Conservation (phyloP, 1,140 invertebrate species). For the Drosophila murphyi region DNA sequence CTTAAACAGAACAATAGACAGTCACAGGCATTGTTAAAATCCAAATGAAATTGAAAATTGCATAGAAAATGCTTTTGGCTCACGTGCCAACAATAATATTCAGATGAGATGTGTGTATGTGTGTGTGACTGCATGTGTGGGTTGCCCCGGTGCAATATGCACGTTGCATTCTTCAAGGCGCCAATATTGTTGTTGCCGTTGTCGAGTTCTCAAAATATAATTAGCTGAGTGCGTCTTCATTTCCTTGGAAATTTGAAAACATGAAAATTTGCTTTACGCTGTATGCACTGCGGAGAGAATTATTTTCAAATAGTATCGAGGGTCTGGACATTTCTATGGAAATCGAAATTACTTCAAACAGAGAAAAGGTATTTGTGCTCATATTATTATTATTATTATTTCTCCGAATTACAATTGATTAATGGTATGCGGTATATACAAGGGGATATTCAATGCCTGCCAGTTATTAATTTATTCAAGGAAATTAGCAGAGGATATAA, state of each 20-base stretch:
- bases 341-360: too few relatives aligned
- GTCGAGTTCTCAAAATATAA: too few relatives aligned
- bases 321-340: too few relatives aligned
- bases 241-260: neutral
- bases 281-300: too few relatives aligned
- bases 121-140: neutral
- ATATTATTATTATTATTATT: too few relatives aligned
- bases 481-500: neutral
- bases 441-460: neutral
- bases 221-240: neutral
- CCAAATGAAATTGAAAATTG: constrained; percentile 1
- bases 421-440: too few relatives aligned
- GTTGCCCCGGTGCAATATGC: neutral
- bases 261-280: neutral
- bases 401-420: too few relatives aligned
- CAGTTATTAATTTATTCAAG: neutral
- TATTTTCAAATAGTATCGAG: too few relatives aligned
- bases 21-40: neutral
- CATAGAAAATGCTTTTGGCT: neutral
- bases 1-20: neutral
- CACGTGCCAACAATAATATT: neutral
- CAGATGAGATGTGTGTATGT: neutral
- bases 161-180: neutral
- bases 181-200: neutral
- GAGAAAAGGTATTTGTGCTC: too few relatives aligned